Percentiles rank a stretch among this genome's conserved stretches.
These are phyloP conservation scores for Notothenia rossii DNA, from an alignment of 2,113 vertebrate species.

Conservation along the genomic window DNA sequence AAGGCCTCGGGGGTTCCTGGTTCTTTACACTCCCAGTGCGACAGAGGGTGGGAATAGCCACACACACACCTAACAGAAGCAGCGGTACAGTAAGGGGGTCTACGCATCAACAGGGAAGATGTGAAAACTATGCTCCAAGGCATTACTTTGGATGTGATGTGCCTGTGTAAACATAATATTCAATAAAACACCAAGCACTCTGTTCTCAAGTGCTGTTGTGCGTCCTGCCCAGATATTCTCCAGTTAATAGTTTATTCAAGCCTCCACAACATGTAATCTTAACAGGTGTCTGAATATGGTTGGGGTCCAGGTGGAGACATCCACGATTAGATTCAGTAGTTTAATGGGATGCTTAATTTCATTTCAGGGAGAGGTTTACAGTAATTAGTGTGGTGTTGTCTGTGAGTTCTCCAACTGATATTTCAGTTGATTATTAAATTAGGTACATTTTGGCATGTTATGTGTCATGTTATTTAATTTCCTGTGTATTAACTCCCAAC, in stretches of 20 bases:
- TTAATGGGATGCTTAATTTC: slow-evolving; percentile 15
- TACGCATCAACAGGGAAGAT: slow-evolving; percentile 18
- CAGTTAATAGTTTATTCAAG: slow-evolving; percentile 10
- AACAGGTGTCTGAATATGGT: slow-evolving; percentile 23
- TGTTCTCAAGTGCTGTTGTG: slow-evolving; percentile 9
- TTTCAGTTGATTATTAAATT: not conserved
- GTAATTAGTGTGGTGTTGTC: not conserved
- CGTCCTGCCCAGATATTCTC: not conserved
- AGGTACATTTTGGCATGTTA: not conserved
- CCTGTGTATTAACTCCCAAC: not conserved
- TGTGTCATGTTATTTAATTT: not conserved
- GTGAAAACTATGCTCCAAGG: slow-evolving; percentile 14
- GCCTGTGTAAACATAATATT: slow-evolving; percentile 23
- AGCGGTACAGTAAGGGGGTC: not conserved
- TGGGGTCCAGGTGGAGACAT: slow-evolving; percentile 15
- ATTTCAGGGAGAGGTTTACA: slow-evolving; percentile 14
- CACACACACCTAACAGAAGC: slow-evolving; percentile 18
- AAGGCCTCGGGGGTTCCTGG: slow-evolving; percentile 25
- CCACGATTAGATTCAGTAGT: slow-evolving; percentile 15
- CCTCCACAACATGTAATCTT: slow-evolving; percentile 24
- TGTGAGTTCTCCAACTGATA: not conserved
- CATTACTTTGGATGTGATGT: not conserved
- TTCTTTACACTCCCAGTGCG: slow-evolving; percentile 23
- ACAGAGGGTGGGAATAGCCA: slow-evolving; percentile 28
- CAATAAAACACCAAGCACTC: not conserved